Percentiles rank a stretch among this genome's conserved stretches.
These are phyloP conservation scores for Morinoia aosen DNA, from an alignment of 2,888 invertebrate genomes.

Conservation along the genomic window DNA sequence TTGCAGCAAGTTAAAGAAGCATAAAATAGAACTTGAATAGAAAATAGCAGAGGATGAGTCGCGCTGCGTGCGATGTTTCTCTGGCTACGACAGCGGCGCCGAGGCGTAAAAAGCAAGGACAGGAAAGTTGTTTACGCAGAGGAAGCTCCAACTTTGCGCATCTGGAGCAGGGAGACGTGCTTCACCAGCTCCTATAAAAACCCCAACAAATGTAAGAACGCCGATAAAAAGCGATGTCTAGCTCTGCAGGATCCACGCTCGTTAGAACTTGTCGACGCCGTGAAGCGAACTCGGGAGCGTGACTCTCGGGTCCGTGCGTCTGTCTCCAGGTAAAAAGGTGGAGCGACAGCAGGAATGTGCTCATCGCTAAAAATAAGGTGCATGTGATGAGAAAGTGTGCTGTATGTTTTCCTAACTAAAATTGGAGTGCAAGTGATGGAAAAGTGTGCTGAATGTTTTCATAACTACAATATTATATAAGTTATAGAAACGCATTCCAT, in stretches of 20 bases:
- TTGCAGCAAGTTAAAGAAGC: background rate
- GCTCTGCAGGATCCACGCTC: background rate
- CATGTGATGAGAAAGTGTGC: background rate
- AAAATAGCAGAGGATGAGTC: background rate
- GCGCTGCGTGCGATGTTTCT: background rate
- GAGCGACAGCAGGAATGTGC: background rate
- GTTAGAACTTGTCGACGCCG: conserved; percentile 1
- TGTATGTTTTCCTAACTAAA: too few relatives aligned
- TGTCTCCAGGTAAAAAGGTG: background rate
- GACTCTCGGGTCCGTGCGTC: background rate
- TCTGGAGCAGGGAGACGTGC: conserved; percentile 2
- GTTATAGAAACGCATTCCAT: too few relatives aligned
- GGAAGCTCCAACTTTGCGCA: conserved; percentile 37
- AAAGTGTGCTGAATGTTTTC: too few relatives aligned
- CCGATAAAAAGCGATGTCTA: background rate
- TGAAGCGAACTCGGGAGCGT: background rate
- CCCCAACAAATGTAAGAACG: background rate
- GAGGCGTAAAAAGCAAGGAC: background rate
- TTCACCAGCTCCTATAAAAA: conserved; percentile 1
- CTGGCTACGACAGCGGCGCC: background rate
- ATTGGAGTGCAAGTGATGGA: too few relatives aligned
- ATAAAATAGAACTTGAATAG: background rate
- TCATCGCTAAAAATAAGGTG: background rate
- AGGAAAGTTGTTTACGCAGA: conserved; percentile 24
- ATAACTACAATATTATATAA: too few relatives aligned